Evolutionary conservation across 2,797 vertebrate species (phyloP).

Genomic region (Pseudochromis fuscus): DNA sequence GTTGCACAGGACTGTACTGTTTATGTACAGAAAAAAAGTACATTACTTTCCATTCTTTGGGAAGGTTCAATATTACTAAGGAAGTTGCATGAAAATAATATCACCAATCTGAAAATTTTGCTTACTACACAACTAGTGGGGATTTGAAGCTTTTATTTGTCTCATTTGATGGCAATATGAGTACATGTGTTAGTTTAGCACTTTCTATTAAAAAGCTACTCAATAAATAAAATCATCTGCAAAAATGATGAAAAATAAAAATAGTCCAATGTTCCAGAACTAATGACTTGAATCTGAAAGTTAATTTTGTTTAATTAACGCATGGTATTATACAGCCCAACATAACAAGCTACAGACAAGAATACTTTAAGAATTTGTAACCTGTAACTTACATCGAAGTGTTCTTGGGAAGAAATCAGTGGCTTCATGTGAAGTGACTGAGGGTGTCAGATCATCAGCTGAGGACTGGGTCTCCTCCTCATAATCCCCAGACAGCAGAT

Average conservation of each 20-base stretch:
- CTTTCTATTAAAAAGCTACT: no score
- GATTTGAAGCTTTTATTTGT: not conserved
- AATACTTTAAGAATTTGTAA: not conserved
- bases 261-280: no score
- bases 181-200: no score
- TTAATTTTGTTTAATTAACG: not conserved
- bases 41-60: not conserved
- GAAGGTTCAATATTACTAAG: not conserved
- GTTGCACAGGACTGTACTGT: no score
- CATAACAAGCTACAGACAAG: not conserved
- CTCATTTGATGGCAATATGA: not conserved
- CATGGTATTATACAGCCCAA: no score
- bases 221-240: no score
- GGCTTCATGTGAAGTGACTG: slow-evolving; percentile 95
- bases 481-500: slow-evolving; percentile 93
- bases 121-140: not conserved
- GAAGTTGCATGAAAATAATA: not conserved
- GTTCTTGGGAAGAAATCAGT: slow-evolving; percentile 97
- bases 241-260: no score
- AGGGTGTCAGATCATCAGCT: slow-evolving; percentile 96
- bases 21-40: no score
- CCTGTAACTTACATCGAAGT: slow-evolving; percentile 90
- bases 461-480: slow-evolving; percentile 99
- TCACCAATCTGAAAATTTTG: not conserved
- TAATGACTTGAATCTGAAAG: not conserved